Evolutionary conservation across 2,113 vertebrate species (phyloP), one percentile per base, ranked within the genome.

Genomic region (Tichodroma muraria): DNA sequence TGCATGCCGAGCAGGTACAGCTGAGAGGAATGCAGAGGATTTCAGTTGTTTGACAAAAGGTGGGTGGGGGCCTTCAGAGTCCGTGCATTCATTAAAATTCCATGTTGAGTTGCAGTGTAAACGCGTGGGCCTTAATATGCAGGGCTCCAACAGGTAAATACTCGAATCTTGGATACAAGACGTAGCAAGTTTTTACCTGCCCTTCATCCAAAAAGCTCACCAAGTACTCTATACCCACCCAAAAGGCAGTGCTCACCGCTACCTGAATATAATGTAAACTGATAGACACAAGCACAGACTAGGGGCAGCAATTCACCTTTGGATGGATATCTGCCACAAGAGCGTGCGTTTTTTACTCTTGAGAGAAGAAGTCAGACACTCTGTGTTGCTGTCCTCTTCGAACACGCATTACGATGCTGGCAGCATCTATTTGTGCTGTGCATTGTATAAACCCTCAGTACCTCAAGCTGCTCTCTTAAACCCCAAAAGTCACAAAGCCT

Each of bases 111-210:
- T 85, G 73, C 91, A 93, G 91, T 61, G 84, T 94, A 75, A 96
- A 86, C 25, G 71, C 92, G 93, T 93, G 90, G 95, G 96, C 92
- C 91, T 82, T 90, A 95, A 95, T 95, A 66, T 96, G 88, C 75
- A 89, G 89, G 78, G 80, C 88, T 97, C 89, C 53, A 73, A 90
- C 97, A 97, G 94, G 97, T 96, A 97, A 97, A 97, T 96, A 96
- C 95, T 97, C 23, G 91, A 95, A 92, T 97, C 85, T 77, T 60
- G 91, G 90, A 85, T 72, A 82, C 95, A 86, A 97, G 92, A 93
- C 15, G 0, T 19, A 87, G 86, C 96, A 52, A 95, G 97, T 97
- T 97, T 95, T 95, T 87, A 95, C 97, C 94, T 97, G 98, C 87
- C 91, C 84, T 95, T 93, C 59, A 94, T 83, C 81, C 83, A 64